Evolutionary conservation across 2,888 invertebrate species (phyloP), one percentile per base, ranked within the genome.

Genomic region (Amphipyra tragopoginis): DNA sequence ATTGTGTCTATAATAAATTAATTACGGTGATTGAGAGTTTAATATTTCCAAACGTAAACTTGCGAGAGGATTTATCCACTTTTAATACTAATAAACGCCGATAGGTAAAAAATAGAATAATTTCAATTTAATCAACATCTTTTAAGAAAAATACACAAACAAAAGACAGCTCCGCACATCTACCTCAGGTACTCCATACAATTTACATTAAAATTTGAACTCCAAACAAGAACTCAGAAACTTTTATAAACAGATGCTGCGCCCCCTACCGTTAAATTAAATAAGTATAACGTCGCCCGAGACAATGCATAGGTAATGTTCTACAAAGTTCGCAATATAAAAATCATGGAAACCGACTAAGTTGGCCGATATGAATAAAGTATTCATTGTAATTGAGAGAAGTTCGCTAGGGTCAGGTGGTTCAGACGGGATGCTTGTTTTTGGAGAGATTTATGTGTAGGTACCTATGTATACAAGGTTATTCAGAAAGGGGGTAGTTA

Each of bases 281-380:
- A 92, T 87, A 90, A 90, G 86, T 83, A 85, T 81, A 76, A 67
- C 73, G 72, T 59, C 60, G 69, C 65, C 72, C 64, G 78, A 88
- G 88, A 93, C 93, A 93, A 92, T 92, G 93, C 92, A 93, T 93
- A 92, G 90, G 88, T 91, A 92, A 93, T 91, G 90, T 79, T 65
- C 64, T 66, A 64, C 73, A 79, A 92, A 92, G 88, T 93, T 92
- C 70, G 85, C 86, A 82, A 89, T 92, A 93, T 94, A 93, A 94
- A 93, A 94, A 94, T 93, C 93, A 94, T 92, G 92, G 84, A 86
- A 87, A 88, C 87, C 82, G 86, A 69, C 76, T 79, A 90, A 91
- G 84, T 92, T 88, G 65, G 34, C 38, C 79, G 72, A 80, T 86
- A 86, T 87, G 85, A 87, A 91, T 93, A 89, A 93, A 93, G 88